Conservation (phyloP, 1,140 invertebrate species). For the Battus philenor region DNA sequence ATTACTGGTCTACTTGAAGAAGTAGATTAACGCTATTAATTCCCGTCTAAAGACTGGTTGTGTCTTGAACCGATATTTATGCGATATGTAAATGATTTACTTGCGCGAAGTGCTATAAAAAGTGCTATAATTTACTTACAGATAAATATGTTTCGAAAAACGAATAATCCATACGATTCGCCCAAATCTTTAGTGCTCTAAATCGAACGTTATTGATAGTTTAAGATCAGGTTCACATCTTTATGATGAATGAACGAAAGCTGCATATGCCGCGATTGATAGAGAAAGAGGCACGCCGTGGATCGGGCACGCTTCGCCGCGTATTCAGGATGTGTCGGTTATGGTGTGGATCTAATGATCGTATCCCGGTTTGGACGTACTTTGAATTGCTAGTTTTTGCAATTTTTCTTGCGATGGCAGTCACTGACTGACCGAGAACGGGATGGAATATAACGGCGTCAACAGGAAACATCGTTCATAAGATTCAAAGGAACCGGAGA, state of each 20-base stretch:
- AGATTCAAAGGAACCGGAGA: constrained; percentile 26
- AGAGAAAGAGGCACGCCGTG: constrained; percentile 25
- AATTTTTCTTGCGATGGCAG: constrained; percentile 42
- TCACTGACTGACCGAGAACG: constrained; percentile 43
- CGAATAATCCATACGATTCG: constrained; percentile 11
- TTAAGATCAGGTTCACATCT: constrained; percentile 1
- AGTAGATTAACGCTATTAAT: constrained; percentile 17
- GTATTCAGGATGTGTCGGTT: constrained; percentile 68
- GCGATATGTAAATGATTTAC: constrained; percentile 17
- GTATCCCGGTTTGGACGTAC: constrained; percentile 53
- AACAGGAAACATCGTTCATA: constrained; percentile 49
- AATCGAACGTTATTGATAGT: not conserved
- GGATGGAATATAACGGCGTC: constrained; percentile 61
- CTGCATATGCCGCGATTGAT: constrained; percentile 26
- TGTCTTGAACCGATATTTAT: constrained; percentile 16
- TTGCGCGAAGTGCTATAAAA: constrained; percentile 15
- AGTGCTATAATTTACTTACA: constrained; percentile 14
- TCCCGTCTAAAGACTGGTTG: constrained; percentile 18
- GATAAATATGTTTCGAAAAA: constrained; percentile 16
- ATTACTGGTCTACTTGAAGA: constrained; percentile 16
- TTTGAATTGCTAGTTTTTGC: constrained; percentile 56
- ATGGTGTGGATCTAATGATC: constrained; percentile 70
- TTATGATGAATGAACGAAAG: constrained; percentile 60
- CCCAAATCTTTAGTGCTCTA: not conserved
- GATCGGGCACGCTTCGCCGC: constrained; percentile 58